phyloP scores from a whole-genome alignment of 1,140 invertebrate genomes.

The Trigoniulus corallinus region DNA sequence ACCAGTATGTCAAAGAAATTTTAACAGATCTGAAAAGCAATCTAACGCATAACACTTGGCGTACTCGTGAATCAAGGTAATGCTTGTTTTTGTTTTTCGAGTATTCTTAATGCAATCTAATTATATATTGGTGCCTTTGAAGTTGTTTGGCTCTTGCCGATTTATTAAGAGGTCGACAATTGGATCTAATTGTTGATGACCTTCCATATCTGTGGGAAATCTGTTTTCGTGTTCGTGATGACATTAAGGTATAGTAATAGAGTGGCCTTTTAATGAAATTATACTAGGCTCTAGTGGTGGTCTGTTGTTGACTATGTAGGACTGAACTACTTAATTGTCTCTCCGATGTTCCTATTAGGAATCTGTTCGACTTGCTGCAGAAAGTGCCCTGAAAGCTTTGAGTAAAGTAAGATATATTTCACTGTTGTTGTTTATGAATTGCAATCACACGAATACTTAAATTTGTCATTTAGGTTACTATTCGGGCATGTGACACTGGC shows the following conservation, averaged over 20 bases:
- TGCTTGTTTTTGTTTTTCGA: constrained; percentile 2
- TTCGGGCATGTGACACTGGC: constrained; percentile 52
- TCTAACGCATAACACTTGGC: constrained; percentile 66
- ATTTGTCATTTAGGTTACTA: constrained; percentile 39
- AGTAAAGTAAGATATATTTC: constrained; percentile 43
- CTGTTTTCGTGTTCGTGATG: constrained; percentile 78
- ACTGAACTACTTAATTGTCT: background rate
- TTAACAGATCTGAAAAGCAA: constrained; percentile 60
- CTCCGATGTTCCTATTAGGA: constrained; percentile 26
- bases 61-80: constrained; percentile 67
- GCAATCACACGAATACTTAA: constrained; percentile 5
- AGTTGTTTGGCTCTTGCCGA: constrained; percentile 67
- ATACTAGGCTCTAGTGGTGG: too few species aligned
- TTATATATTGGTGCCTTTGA: constrained; percentile 1
- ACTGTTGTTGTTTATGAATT: background rate
- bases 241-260: constrained; percentile 86
- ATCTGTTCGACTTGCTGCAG: constrained; percentile 57
- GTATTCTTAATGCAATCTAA: background rate
- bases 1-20: constrained; percentile 75
- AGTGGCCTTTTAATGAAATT: too few species aligned
- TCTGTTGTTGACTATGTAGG: background rate
- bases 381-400: constrained; percentile 51
- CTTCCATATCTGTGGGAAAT: constrained; percentile 60
- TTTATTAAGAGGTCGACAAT: constrained; percentile 41
- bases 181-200: constrained; percentile 30